Evolutionary conservation across 1,140 invertebrate species (phyloP), one percentile per base, ranked within the genome.

Genomic region (Camponotus floridanus): DNA sequence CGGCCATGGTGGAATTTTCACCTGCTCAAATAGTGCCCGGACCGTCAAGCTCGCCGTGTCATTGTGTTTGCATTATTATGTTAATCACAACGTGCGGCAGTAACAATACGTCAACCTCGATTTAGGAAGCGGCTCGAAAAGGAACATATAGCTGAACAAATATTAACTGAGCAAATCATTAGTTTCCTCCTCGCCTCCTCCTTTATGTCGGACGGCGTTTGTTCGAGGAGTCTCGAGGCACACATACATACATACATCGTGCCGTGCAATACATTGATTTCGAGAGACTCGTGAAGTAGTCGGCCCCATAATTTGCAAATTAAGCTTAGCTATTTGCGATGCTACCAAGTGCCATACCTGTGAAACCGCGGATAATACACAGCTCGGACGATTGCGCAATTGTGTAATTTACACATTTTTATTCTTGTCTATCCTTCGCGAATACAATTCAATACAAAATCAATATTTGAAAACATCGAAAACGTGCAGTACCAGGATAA

Each of bases 31-130:
- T 92, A 95, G 92, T 86, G 87, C 88, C 90, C 89, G 79, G 76
- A 86, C 57, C 90, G 88, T 88, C 91, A 90, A 88, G 88, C 86
- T 57, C 81, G 87, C 68, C 80, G 91, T 91, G 92, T 94, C 93
- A 94, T 95, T 94, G 92, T 95, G 91, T 95, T 95, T 95, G 93
- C 92, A 94, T 95, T 95, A 94, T 95, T 94, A 95, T 95, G 94
- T 94, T 95, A 95, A 95, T 95, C 92, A 92, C 91, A 91, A 92
- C 89, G 90, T 87, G 90, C 68, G 87, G 80, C 91, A 93, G 89
- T 92, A 93, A 94, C 94, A 95, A 95, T 95, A 88, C 92, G 92
- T 93, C 94, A 94, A 94, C 93, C 93, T 94, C 92, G 93, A 95
- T 95, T 95, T 95, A 94, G 93, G 94, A 95, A 94, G 94, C 93